Base-by-base conservation (phyloP, 1,140 invertebrate species). In the Anthonomus grandis region DNA sequence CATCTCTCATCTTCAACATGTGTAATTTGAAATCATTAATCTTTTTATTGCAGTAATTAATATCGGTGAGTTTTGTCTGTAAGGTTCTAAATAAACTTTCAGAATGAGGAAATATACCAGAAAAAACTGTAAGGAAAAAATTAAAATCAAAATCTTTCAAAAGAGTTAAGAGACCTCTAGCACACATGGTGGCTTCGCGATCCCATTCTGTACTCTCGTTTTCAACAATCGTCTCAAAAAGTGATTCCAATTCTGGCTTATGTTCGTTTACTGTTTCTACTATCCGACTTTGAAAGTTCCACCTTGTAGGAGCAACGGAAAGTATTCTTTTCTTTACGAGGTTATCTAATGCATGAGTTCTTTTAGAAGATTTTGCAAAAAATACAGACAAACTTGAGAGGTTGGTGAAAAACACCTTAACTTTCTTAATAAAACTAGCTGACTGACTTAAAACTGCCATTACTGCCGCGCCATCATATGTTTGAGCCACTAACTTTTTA, bases 401-500 rank as follows among this genome's bases (percentile, higher is more conserved):
- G 17, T 6, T n/a, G n/a, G 36, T 4, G 17, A 38, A 38, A 38
- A 38, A 38, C 4, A 13, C 36, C 3, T 4, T 17, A 38, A n/a
- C n/a, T n/a, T 38, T 17, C 17, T 38, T 38, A 5, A 38, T 38
- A 13, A 13, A 8, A 31, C 6, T n/a, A 31, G 27, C 27, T 6
- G 27, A 31, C n/a, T 31, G 27, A 31, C 6, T n/a, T 31, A 31
- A 31, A 31, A 31, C 27, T 31, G 65, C 62, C 59, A 71, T 64
- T 4, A 65, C 60, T 23, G 66, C 37, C 52, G 67, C 65, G 48
- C 67, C 60, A 60, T 71, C 64, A 47, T 70, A 72, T 27, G 58
- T 65, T 59, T 71, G 68, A 12, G 57, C 66, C 50, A 72, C 64
- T 37, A 72, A 55, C 60, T 72, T 71, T 23, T 65, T 46, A 36